Evolutionary conservation across 2,113 vertebrate genomes (phyloP).

Genomic region (Dromiciops gliroides): DNA sequence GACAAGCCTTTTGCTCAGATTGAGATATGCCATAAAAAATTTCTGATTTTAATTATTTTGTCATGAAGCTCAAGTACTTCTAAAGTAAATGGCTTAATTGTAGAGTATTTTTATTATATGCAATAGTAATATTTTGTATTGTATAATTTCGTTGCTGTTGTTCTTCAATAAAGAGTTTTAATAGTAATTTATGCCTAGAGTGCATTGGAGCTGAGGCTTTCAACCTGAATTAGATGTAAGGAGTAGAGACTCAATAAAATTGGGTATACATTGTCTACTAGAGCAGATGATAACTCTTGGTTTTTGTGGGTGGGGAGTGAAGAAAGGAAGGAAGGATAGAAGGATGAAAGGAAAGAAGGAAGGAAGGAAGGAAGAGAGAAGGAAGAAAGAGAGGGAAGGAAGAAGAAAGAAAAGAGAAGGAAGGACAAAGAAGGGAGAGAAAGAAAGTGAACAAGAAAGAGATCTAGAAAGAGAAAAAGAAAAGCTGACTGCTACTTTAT

Average conservation of each 20-base stretch:
- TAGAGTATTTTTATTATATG: slow-evolving; percentile 63
- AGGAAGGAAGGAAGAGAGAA: accelerated
- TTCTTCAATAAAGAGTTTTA: slow-evolving; percentile 72
- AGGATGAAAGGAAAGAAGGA: too few relatives aligned
- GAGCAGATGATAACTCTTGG: neutral
- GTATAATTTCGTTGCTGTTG: slow-evolving; percentile 61
- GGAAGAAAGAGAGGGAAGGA: neutral
- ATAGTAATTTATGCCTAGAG: slow-evolving; percentile 55
- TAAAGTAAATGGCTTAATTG: slow-evolving; percentile 67
- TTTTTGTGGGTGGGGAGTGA: neutral
- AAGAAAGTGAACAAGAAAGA: too few relatives aligned
- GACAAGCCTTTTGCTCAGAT: neutral
- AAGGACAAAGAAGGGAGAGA: too few relatives aligned
- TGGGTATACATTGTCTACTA: neutral
- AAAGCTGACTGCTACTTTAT: neutral
- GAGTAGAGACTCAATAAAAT: slow-evolving; percentile 62
- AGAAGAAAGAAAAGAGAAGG: accelerated
- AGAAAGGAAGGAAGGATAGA: neutral
- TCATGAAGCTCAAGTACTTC: slow-evolving; percentile 50
- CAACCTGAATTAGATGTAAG: slow-evolving; percentile 40
- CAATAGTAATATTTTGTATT: slow-evolving; percentile 51
- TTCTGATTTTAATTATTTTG: slow-evolving; percentile 46
- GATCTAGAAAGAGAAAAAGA: too few relatives aligned
- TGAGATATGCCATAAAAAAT: slow-evolving; percentile 3
- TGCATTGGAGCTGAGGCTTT: slow-evolving; percentile 37